Base-by-base conservation (phyloP, 2,797 vertebrate genomes). In the Betta splendens region DNA sequence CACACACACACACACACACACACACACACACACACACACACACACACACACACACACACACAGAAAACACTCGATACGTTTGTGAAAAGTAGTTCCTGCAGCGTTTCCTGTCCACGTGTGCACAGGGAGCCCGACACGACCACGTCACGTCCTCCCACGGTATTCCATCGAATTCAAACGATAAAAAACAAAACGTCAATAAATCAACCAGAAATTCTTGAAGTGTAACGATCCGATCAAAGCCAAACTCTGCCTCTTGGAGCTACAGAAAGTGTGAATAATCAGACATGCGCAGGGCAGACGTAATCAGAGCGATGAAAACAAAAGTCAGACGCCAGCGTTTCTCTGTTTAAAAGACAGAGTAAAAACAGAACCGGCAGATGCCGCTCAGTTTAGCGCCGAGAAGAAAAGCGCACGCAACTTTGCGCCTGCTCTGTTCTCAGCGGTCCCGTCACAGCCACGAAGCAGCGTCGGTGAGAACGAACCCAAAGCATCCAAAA, bases 21-120 rank as follows among this genome's bases (percentile, higher is more conserved):
- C 31, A 12, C 22, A 15, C n/a, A 33, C 17, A 42, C 45, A 56
- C 58, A 64, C 40, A 39, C 38, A 48, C 31, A 12, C 22, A 15
- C n/a, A 33, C 17, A 42, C 45, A 56, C n/a, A 33, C 17, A 42
- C 45, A 56, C 58, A 64, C 40, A 39, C 38, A 48, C 31, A 12
- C 22, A 15, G 31, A 2, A 15, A 5, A 36, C 35, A 48, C 37
- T 38, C 38, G 13, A 58, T 51, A 72, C 35, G 13, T 74, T 84
- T 75, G 37, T 79, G 68, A 81, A 81, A 65, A 64, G 62, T 29
- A 69, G 65, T 70, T 59, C 56, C 77, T 72, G 51, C 48, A 40
- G 55, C 68, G 17, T 64, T 55, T 45, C 55, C 29, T 50, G 50
- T 39, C 45, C 57, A 32, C 38, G 11, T 20, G 56, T 50, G 69